Conservation (phyloP, 1,140 invertebrate genomes). For the Neodiprion fabricii region DNA sequence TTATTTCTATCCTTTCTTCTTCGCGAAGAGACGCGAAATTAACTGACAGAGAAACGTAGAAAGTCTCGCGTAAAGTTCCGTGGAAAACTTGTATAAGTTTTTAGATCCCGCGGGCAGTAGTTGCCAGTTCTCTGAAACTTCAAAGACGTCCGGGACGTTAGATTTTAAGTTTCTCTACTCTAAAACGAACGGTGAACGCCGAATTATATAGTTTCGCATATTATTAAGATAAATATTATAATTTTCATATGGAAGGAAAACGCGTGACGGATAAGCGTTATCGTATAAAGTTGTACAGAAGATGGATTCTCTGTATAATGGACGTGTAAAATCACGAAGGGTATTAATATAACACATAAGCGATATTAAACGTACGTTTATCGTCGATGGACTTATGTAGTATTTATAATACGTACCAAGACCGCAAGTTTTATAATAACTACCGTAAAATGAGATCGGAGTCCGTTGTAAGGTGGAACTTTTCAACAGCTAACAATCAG, state of each 20-base stretch:
- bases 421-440: no score
- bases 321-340: background rate
- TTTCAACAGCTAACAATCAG: background rate
- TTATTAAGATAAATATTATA: no score
- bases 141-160: background rate
- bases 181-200: no score
- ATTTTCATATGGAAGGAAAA: no score
- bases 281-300: no score
- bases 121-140: slow-evolving; percentile 2
- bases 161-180: background rate
- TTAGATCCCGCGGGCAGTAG: background rate
- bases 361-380: background rate
- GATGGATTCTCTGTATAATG: no score
- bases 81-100: background rate
- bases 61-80: background rate
- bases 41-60: background rate
- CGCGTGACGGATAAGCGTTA: no score
- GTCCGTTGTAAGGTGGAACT: background rate
- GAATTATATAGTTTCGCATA: no score
- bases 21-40: background rate
- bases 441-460: background rate
- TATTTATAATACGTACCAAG: background rate
- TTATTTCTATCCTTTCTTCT: background rate
- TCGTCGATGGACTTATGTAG: background rate
- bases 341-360: background rate